Conservation (phyloP, 2,113 vertebrate species). For the Perca schrenkii region DNA sequence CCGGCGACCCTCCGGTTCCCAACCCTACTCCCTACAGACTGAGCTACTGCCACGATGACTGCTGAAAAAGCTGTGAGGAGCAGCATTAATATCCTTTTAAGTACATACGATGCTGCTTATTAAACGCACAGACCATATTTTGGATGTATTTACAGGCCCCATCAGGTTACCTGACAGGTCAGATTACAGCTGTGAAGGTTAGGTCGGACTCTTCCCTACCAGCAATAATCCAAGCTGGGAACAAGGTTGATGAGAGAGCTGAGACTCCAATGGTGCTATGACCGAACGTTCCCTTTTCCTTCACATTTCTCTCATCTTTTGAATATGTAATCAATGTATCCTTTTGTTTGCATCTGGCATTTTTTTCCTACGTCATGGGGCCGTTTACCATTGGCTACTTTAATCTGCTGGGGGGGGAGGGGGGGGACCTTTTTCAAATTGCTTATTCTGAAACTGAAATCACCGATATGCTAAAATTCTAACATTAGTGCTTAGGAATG, state of each 20-base stretch:
- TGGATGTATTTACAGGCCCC: too few relatives aligned
- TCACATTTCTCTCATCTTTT: neutral
- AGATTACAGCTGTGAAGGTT: neutral
- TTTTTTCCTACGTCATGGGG: too few relatives aligned
- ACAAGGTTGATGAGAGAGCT: neutral
- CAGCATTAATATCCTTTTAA: neutral
- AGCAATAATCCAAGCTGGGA: neutral
- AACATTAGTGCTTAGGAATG: neutral
- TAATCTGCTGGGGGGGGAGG: neutral
- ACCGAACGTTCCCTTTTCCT: neutral
- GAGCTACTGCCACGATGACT: neutral
- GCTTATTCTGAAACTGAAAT: neutral
- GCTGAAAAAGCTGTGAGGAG: neutral
- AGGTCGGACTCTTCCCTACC: too few relatives aligned
- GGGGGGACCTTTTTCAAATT: neutral
- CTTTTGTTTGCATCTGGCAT: neutral
- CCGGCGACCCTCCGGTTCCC: too few relatives aligned
- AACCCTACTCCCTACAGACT: too few relatives aligned
- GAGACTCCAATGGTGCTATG: neutral
- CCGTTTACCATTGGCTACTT: neutral
- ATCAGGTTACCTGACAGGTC: neutral
- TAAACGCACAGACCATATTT: neutral
- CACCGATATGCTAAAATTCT: neutral
- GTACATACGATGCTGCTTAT: neutral
- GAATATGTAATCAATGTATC: neutral